Conservation (phyloP, 2,888 invertebrate species). For the Mylabris sibirica region DNA sequence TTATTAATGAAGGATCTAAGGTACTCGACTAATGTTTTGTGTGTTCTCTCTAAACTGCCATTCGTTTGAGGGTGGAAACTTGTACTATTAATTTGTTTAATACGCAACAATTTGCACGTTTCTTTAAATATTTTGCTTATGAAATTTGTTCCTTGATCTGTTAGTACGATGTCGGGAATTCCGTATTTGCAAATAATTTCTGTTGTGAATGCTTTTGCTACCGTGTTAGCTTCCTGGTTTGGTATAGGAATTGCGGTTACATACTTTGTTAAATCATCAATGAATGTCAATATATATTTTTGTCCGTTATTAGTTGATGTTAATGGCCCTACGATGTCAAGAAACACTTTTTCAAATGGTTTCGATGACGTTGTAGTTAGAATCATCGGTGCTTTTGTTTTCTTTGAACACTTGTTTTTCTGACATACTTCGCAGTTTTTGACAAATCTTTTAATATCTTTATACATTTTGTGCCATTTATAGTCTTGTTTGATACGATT, state of each 20-base stretch:
- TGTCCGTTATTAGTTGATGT: no score
- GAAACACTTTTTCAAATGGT: no score
- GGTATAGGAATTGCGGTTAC: constrained; percentile 49
- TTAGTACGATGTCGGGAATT: constrained; percentile 24
- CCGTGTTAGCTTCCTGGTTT: constrained; percentile 50
- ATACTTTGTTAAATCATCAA: no score
- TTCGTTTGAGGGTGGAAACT: constrained; percentile 47
- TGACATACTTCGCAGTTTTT: no score
- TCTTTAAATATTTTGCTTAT: constrained; percentile 43
- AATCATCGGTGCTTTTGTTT: no score
- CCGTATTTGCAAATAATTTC: constrained; percentile 42
- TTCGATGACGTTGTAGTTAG: no score
- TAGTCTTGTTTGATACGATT: no score
- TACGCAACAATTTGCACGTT: constrained; percentile 43
- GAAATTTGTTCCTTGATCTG: constrained; percentile 34
- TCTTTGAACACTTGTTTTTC: no score
- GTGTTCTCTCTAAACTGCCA: constrained; percentile 28
- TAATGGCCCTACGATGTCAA: no score
- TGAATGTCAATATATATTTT: no score
- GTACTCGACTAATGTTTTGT: constrained; percentile 45
- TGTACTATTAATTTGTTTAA: constrained; percentile 44
- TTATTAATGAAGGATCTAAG: constrained; percentile 44
- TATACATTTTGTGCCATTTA: no score
- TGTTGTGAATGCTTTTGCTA: constrained; percentile 43
- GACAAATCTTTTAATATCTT: no score